phyloP scores from a whole-genome alignment of 1,140 invertebrate genomes.

The Panulirus ornatus region DNA sequence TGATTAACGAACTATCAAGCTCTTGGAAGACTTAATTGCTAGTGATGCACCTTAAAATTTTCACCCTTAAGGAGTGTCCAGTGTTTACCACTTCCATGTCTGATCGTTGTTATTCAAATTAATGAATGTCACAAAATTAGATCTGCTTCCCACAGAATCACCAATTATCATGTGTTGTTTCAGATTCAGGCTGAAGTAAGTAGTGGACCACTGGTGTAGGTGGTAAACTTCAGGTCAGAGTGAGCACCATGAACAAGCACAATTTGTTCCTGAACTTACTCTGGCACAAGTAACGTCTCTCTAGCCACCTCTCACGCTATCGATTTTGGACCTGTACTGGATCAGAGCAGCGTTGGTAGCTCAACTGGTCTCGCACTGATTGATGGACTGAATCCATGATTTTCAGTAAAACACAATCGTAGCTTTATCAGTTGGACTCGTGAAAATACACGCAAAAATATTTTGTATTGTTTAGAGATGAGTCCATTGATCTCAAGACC shows the following conservation, averaged over 20 bases:
- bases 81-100: constrained; percentile 67
- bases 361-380: background rate
- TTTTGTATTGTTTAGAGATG: too few relatives aligned
- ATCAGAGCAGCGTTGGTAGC: background rate
- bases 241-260: constrained; percentile 71
- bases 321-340: constrained; percentile 39
- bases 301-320: constrained; percentile 48
- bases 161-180: constrained; percentile 71
- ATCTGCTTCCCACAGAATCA: constrained; percentile 59
- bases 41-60: constrained; percentile 31
- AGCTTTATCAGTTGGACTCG: too few relatives aligned
- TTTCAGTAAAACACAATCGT: background rate
- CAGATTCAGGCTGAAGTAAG: constrained; percentile 73
- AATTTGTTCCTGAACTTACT: constrained; percentile 73
- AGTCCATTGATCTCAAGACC: too few relatives aligned
- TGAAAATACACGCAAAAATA: too few relatives aligned
- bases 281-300: constrained; percentile 65
- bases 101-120: constrained; percentile 41
- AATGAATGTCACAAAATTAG: constrained; percentile 67
- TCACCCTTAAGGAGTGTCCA: constrained; percentile 56
- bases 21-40: background rate
- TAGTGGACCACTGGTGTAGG: constrained; percentile 71
- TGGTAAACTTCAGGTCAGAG: constrained; percentile 72
- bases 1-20: background rate
- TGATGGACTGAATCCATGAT: background rate